Evolutionary conservation across 2,113 vertebrate species (phyloP), one percentile per base, ranked within the genome.

Genomic region (Edolisoma coerulescens): DNA sequence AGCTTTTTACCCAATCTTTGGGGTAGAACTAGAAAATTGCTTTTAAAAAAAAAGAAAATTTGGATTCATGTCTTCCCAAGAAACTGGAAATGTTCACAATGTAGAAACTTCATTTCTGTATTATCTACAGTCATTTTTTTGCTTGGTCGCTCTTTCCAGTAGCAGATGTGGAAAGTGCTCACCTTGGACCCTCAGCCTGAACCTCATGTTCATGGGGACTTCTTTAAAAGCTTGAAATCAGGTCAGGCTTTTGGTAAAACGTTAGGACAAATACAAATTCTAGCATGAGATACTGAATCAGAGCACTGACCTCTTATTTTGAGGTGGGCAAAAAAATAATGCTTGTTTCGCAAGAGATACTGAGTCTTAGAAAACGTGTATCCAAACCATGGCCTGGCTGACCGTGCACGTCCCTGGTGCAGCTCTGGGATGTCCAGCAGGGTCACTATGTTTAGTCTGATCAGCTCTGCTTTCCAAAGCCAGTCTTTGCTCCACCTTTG

Each of bases 181-280:
- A 81, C 71, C 71, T 90, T 93, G 39, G 8, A 61, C 74, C 44
- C 65, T 93, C 54, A 85, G 37, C 26, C n/a, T 90, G 49, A 60
- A 79, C 39, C 19, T 87, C 27, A 32, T 7, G 22, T 81, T 74
- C 35, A 44, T 11, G 4, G 42, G 20, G 7, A 27, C 69, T 86
- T 45, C 50, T 86, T 86, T 35, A 59, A 61, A 84, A 80, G 32
- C 67, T 70, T 80, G 85, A 73, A 84, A 44, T 83, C 45, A 69
- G 49, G n/a, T 68, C 61, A 74, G 33, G 33, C 44, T 90, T 69
- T 15, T 67, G 54, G 70, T 61, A 84, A 88, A 86, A 61, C 6
- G 26, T 35, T 42, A 27, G n/a, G 35, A 74, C 64, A 65, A 74
- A 71, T 67, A 47, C 39, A 59, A 59, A 61, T 65, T 86, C 86